phyloP scores from a whole-genome alignment of 1,140 invertebrate species.

The Drosophila tropicalis region DNA sequence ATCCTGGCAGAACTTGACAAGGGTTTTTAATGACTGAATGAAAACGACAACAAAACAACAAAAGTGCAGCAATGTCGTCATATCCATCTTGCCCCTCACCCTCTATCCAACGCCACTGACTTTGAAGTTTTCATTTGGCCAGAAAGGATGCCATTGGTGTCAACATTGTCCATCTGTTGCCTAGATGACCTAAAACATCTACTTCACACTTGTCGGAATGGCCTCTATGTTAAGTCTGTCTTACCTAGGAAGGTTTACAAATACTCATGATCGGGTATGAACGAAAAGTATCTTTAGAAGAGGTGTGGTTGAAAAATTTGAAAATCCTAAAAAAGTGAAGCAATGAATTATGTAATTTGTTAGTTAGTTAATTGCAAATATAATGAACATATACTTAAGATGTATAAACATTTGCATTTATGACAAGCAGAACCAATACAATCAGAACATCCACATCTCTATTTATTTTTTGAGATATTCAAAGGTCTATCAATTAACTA shows the following conservation, averaged over 20 bases:
- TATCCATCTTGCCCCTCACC: not conserved
- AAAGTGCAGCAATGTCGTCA: slow-evolving; percentile 51
- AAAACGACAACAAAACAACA: slow-evolving; percentile 68
- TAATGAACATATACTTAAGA: no score
- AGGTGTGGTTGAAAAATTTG: no score
- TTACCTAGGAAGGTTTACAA: not conserved
- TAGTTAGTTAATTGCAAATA: no score
- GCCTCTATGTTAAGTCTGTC: slow-evolving; percentile 49
- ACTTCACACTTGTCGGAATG: slow-evolving; percentile 79
- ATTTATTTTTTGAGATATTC: not conserved
- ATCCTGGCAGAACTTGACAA: slow-evolving; percentile 71
- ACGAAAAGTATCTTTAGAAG: not conserved
- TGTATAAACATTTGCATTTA: no score
- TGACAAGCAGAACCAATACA: no score
- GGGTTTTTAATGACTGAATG: slow-evolving; percentile 80
- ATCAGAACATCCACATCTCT: not conserved
- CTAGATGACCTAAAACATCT: slow-evolving; percentile 76
- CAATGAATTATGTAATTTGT: no score
- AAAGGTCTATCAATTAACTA: not conserved
- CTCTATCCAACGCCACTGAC: slow-evolving; percentile 45
- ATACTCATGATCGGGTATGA: not conserved
- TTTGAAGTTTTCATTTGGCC: slow-evolving; percentile 68
- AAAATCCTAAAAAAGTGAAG: no score
- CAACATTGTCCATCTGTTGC: slow-evolving; percentile 65
- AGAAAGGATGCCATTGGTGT: slow-evolving; percentile 72